Conservation (phyloP, 35 echinoderm and acorn worm genomes). For the Chiridota heheva region DNA sequence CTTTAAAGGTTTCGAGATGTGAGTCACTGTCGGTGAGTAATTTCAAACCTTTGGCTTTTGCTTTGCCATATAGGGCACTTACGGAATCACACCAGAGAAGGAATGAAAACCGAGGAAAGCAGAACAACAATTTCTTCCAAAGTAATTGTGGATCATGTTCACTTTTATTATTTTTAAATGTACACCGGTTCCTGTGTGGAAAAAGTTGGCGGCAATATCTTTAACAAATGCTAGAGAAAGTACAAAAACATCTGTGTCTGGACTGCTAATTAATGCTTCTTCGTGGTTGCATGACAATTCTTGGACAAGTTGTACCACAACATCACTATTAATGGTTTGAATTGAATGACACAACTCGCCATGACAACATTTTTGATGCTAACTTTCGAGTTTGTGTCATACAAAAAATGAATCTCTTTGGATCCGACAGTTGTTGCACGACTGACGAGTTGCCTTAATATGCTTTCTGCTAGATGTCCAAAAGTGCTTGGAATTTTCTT, state of each 20-base stretch:
- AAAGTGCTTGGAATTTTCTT: constrained; percentile 6
- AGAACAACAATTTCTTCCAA: constrained; percentile 19
- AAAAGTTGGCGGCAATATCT: constrained; percentile 4
- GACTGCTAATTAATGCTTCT: constrained; percentile 58
- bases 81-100: constrained; percentile 54
- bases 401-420: background rate
- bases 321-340: background rate
- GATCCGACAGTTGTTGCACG: background rate
- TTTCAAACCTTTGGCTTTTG: constrained; percentile 42
- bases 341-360: constrained; percentile 11
- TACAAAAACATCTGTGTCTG: constrained; percentile 64
- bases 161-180: constrained; percentile 25
- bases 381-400: background rate
- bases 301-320: constrained; percentile 20
- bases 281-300: constrained; percentile 46
- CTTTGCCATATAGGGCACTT: constrained; percentile 63
- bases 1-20: no score
- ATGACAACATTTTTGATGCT: background rate
- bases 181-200: constrained; percentile 48
- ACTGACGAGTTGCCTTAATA: background rate
- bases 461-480: background rate
- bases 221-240: constrained; percentile 8
- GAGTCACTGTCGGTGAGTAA: constrained; percentile 14
- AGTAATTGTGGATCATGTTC: background rate
- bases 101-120: constrained; percentile 53